Base-by-base conservation (phyloP, 2,113 vertebrate species). In the Megaptera novaeangliae region DNA sequence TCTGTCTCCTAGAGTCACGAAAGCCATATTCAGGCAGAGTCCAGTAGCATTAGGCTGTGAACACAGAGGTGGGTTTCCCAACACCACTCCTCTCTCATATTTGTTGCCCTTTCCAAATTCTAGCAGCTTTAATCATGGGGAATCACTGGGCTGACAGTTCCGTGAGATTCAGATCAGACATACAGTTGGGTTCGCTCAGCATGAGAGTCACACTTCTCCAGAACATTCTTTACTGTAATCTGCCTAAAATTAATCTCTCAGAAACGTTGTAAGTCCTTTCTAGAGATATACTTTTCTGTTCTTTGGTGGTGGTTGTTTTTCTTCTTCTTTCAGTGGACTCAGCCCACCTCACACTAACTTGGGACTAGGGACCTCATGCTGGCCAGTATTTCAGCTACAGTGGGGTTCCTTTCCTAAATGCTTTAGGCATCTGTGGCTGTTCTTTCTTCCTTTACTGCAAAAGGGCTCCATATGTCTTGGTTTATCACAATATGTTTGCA, bases 401-500 rank as follows among this genome's bases (percentile, higher is more conserved):
- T 57, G 27, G 39, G 66, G 3, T 41, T 93, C 66, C 85, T 77
- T 94, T 63, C 77, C 81, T 85, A 63, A 88, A 77, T 23, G 52
- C 41, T 39, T 71, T 49, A 72, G 41, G 49, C 86, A 96, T 97
- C 88, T 95, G 77, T 44, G 89, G 39, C 49, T 69, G 84, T 92
- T 78, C 72, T 75, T 55, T 81, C 39, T 66, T 83, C 14, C 46
- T 97, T 86, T 95, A 55, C 55, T 96, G 29, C 44, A 88, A 96
- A 97, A 95, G 41, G 49, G 68, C 14, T 82, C 92, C 86, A 96
- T 93, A 75, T 94, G 86, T 96, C 63, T 92, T 84, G 3, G 44
- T 96, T 95, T 88, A 87, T 92, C 89, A 71, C 89, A 75, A 29
- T 89, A 83, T 80, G 74, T 74, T 97, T 82, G 41, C 61, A 96